A percentile compares a stretch with the other conserved stretches of the same genome.
Evolutionary conservation across 2,797 vertebrate genomes (phyloP).

Genomic region (Cheirogaleus major): DNA sequence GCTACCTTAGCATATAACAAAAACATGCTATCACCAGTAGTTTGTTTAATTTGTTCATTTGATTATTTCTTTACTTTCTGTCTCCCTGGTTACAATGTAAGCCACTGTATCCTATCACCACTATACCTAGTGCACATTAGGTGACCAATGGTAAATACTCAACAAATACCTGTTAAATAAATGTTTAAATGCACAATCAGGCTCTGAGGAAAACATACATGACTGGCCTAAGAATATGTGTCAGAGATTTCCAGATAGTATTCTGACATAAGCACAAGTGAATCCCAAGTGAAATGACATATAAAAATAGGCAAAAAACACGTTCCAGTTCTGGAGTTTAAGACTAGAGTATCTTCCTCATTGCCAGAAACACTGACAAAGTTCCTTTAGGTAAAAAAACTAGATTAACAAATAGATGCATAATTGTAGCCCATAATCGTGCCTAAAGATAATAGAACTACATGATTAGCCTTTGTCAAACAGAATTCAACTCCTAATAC

Average conservation of each 20-base stretch:
- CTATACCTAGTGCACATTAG: background rate
- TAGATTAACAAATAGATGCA: background rate
- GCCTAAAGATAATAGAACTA: background rate
- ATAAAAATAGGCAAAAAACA: background rate
- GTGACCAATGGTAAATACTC: background rate
- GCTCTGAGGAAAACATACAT: background rate
- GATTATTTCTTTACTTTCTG: constrained; percentile 2
- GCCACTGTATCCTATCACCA: background rate
- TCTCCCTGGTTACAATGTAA: background rate
- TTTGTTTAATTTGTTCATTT: background rate
- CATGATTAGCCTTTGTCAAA: background rate
- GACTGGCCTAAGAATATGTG: background rate
- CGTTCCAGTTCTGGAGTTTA: background rate
- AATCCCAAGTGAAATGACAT: background rate
- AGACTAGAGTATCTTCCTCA: background rate
- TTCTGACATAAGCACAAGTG: background rate
- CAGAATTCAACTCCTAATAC: background rate
- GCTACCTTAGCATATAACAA: background rate
- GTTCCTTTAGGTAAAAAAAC: background rate
- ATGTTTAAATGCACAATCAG: background rate
- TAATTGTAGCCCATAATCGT: background rate
- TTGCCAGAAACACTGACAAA: background rate
- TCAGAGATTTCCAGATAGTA: background rate
- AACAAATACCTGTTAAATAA: background rate
- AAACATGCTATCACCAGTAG: background rate